phyloP scores from a whole-genome alignment of 2,797 vertebrate species.

The Enteromius unitaeniatus region DNA sequence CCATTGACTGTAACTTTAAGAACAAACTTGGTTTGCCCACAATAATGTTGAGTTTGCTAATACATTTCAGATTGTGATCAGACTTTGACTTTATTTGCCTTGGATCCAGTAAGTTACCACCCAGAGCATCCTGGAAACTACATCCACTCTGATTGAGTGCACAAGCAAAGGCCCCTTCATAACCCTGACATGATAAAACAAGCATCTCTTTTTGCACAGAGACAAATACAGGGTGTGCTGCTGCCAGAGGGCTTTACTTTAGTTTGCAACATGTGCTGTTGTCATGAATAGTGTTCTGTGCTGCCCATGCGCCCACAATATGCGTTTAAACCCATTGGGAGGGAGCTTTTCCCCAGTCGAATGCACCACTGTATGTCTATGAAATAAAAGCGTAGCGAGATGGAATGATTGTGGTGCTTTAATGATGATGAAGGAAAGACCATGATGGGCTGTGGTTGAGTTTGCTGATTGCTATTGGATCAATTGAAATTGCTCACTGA shows the following conservation, averaged over 20 bases:
- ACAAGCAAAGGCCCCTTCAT: background rate
- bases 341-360: constrained; percentile 1
- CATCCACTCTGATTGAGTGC: background rate
- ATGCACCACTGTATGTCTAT: constrained; percentile 7
- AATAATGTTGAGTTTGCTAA: background rate
- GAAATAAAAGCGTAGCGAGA: constrained; percentile 4
- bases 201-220: constrained; percentile 19
- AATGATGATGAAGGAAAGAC: background rate
- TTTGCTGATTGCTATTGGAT: background rate
- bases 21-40: background rate
- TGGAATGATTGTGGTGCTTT: constrained; percentile 27
- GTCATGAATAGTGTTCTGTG: constrained; percentile 34
- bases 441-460: background rate
- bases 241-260: constrained; percentile 21
- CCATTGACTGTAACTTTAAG: background rate
- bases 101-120: background rate
- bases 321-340: background rate
- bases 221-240: constrained; percentile 6
- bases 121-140: background rate
- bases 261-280: constrained; percentile 33
- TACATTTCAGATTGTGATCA: constrained; percentile 4
- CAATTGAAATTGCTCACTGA: constrained; percentile 25
- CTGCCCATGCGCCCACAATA: constrained; percentile 21
- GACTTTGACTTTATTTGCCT: background rate
- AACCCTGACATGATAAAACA: constrained; percentile 30